These are phyloP conservation scores for Drosophila crucigera DNA, from an alignment of 2,888 invertebrate species.

Conservation along the genomic window DNA sequence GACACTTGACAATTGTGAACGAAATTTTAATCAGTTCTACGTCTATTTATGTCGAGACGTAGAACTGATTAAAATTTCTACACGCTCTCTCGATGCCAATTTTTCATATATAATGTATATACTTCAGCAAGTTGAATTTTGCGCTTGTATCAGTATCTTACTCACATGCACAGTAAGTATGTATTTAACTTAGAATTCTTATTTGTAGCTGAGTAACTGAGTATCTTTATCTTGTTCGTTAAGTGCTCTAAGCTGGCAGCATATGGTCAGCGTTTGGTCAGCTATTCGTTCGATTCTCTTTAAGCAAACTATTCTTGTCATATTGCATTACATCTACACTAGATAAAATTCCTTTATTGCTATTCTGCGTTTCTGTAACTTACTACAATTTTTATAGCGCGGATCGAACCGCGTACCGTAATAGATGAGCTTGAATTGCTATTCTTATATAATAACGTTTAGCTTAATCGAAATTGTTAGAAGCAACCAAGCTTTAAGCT, in stretches of 20 bases:
- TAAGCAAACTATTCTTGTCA: constrained; percentile 58
- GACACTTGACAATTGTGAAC: no score
- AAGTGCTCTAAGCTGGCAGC: constrained; percentile 41
- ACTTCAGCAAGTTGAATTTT: background rate
- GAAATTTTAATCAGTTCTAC: background rate
- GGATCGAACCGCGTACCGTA: no score
- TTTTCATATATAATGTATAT: background rate
- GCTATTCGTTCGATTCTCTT: no score
- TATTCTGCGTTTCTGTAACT: background rate
- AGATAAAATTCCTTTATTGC: background rate
- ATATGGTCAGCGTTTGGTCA: constrained; percentile 49
- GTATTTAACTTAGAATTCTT: constrained; percentile 27
- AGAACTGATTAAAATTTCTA: no score
- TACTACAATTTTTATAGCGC: no score
- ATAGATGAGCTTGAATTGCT: no score
- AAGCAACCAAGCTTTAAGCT: background rate
- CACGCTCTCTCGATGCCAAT: background rate
- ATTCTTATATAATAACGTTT: background rate
- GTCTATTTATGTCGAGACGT: no score
- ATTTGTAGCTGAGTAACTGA: constrained; percentile 1
- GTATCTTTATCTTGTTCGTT: constrained; percentile 1
- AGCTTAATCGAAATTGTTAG: background rate
- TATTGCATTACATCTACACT: constrained; percentile 48
- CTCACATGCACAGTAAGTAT: no score
- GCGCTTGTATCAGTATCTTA: no score